Percentiles rank a stretch among this genome's conserved stretches.
Conservation (phyloP, 2,113 vertebrate species). For the Psilopsiagon aymara region DNA sequence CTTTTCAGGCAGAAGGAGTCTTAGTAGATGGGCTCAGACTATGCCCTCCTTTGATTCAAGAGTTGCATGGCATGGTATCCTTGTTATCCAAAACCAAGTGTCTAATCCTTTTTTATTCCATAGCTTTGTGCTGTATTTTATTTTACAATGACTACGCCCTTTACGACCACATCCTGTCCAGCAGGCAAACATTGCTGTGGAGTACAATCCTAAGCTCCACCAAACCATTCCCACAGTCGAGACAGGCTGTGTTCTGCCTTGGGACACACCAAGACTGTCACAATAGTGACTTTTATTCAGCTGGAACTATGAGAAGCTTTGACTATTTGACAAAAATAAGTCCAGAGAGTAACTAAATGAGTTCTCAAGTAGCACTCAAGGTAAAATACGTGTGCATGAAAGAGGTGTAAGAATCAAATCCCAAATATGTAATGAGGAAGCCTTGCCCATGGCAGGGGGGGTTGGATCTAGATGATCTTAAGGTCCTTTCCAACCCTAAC, state of each 20-base stretch:
- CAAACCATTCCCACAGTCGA: conserved; percentile 19
- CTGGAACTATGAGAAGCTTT: not conserved
- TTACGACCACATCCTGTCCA: not conserved
- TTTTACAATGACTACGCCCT: not conserved
- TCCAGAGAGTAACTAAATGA: conserved; percentile 1
- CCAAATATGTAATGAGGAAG: not conserved
- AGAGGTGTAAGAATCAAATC: not conserved
- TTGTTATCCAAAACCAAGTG: not conserved
- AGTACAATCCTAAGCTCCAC: not conserved
- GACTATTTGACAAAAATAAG: conserved; percentile 11
- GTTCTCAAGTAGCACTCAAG: not conserved
- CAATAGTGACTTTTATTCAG: conserved; percentile 27
- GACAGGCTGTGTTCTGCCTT: not conserved
- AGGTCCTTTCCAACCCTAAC: no score
- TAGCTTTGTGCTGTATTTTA: not conserved
- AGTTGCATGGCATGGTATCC: not conserved
- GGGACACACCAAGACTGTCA: not conserved
- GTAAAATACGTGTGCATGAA: not conserved
- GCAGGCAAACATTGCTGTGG: not conserved
- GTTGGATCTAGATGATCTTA: no score
- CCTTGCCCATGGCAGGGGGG: not conserved
- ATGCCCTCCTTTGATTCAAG: conserved; percentile 27
- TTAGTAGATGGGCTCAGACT: conserved; percentile 34
- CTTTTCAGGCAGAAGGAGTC: conserved; percentile 47
- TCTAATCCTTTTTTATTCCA: not conserved